These are phyloP conservation scores for Mercenaria mercenaria DNA, from an alignment of 1,140 invertebrate species.

Conservation along the genomic window DNA sequence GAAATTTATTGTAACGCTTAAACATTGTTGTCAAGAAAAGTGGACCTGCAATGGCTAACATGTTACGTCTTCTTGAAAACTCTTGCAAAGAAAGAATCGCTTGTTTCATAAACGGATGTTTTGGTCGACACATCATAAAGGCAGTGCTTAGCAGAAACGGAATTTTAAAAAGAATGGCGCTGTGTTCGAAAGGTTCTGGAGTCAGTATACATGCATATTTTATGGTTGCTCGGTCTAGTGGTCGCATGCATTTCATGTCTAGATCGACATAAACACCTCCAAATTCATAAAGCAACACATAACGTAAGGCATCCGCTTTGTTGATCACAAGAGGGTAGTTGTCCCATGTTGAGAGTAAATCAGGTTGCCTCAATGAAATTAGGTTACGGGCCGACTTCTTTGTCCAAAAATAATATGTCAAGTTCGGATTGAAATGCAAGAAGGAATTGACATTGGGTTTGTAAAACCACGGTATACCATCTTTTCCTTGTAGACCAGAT, in stretches of 20 bases:
- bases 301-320: constrained; percentile 23
- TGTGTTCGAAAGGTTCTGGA: constrained; percentile 42
- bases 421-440: constrained; percentile 8
- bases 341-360: constrained; percentile 3
- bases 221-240: neutral
- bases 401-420: constrained; percentile 51
- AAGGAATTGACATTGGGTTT: constrained; percentile 1
- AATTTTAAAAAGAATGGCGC: neutral
- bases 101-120: constrained; percentile 42
- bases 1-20: constrained; percentile 27
- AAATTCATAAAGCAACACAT: constrained; percentile 38
- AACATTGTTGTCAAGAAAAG: neutral
- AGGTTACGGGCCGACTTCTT: neutral
- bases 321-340: neutral
- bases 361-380: neutral
- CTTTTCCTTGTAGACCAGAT: neutral
- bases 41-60: neutral
- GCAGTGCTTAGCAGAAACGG: constrained; percentile 31
- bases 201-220: constrained; percentile 29
- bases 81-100: neutral
- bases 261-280: constrained; percentile 39
- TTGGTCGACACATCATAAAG: constrained; percentile 32
- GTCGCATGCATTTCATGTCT: neutral
- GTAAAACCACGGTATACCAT: neutral
- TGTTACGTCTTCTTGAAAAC: too few species aligned